Percentiles rank a stretch among this genome's conserved stretches.
These are phyloP conservation scores for Steinernema hermaphroditum DNA, from an alignment of 2,888 invertebrate species.

Conservation along the genomic window DNA sequence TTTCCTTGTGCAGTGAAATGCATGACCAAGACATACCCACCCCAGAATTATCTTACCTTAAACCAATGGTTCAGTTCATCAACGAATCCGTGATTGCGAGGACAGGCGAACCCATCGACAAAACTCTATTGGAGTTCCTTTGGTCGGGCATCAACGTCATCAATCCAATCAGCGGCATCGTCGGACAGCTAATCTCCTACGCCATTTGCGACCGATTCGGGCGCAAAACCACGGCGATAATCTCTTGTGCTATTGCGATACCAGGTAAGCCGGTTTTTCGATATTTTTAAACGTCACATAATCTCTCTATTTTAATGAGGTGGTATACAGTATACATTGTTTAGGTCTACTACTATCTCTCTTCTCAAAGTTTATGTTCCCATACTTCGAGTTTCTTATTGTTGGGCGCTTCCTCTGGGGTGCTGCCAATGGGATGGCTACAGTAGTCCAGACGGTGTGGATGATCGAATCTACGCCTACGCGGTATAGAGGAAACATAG, in stretches of 20 bases:
- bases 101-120: slow-evolving; percentile 14
- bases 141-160: slow-evolving; percentile 7
- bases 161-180: slow-evolving; percentile 6
- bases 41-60: no score
- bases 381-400: slow-evolving; percentile 50
- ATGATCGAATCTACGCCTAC: slow-evolving; percentile 54
- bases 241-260: not conserved
- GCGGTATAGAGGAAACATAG: slow-evolving; percentile 50
- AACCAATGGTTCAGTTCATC: not conserved
- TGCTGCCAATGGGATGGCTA: slow-evolving; percentile 51
- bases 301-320: no score
- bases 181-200: slow-evolving; percentile 17
- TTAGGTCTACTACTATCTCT: slow-evolving; percentile 43
- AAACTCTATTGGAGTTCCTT: not conserved
- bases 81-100: slow-evolving; percentile 9
- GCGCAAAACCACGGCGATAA: not conserved
- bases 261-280: not conserved
- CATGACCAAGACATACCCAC: no score
- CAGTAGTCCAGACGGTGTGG: slow-evolving; percentile 56
- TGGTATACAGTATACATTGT: no score
- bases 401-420: slow-evolving; percentile 54
- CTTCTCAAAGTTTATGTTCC: slow-evolving; percentile 46
- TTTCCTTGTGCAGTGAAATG: no score
- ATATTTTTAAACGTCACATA: not conserved
- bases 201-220: slow-evolving; percentile 4